Conservation (phyloP, 2,113 vertebrate genomes). For the Hemiprocne comata region DNA sequence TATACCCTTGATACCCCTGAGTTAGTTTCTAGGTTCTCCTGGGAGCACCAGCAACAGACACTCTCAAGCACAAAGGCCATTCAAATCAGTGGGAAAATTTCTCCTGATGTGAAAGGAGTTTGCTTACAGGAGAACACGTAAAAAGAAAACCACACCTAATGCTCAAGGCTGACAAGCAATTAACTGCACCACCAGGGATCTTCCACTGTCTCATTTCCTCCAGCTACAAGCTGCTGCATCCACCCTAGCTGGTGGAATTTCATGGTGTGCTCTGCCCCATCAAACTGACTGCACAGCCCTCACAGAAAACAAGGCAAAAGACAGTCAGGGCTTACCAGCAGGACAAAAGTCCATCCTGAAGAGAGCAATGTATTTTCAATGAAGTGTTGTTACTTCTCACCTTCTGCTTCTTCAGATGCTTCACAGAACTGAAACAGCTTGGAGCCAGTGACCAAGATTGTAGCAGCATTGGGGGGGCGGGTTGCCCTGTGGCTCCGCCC, state of each 20-base stretch:
- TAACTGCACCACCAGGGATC: not conserved
- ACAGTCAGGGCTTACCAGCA: slow-evolving; percentile 14
- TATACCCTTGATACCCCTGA: accelerated
- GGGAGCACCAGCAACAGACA: not conserved
- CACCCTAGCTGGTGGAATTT: not conserved
- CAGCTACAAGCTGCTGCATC: not conserved
- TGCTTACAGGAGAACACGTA: not conserved
- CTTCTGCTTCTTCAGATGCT: not conserved
- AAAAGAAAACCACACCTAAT: not conserved
- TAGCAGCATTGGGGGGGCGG: not conserved
- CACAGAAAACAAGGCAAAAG: not conserved
- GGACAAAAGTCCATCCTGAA: slow-evolving; percentile 55
- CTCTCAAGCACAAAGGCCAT: not conserved
- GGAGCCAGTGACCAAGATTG: not conserved
- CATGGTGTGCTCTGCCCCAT: not conserved
- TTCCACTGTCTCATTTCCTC: not conserved
- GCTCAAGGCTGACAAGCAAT: not conserved
- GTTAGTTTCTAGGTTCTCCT: not conserved
- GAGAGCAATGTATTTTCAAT: not conserved
- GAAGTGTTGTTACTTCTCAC: not conserved
- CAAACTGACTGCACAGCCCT: not conserved
- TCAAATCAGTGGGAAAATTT: not conserved
- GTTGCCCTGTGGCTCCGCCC: slow-evolving; percentile 37
- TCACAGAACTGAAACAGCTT: slow-evolving; percentile 28
- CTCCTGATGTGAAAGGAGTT: accelerated